Base-by-base conservation (phyloP, 2,113 vertebrate species). In the Elephantulus edwardii region DNA sequence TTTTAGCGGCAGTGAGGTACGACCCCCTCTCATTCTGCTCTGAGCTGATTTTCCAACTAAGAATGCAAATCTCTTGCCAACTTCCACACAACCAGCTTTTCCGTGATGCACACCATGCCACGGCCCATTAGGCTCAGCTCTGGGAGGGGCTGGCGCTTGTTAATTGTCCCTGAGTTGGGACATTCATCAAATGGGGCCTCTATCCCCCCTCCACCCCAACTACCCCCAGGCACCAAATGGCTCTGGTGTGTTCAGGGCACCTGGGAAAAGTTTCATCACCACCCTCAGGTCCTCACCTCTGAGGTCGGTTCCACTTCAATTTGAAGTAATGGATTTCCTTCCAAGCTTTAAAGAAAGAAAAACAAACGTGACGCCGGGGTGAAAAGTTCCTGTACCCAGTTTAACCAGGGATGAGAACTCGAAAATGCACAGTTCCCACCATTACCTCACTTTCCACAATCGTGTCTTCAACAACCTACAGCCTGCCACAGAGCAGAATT, bases 281-380 rank as follows among this genome's bases (percentile, higher is more conserved):
- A 1, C 12, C 75, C 75, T 70, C 44, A 5, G 26, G 42, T 44
- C 97, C 99, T 99, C 96, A 99, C 99, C 96, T 99, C 99, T 0
- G 99, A 99, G 74, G 98, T 99, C 70, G 99, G 98, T 96, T 99
- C 99, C 92, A 99, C 99, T 98, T 99, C 99, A 97, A 99, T 99
- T 97, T 99, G 99, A 97, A 99, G 99, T 96, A 99, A 97, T 88
- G 99, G 99, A 93, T 99, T 99, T 95, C 98, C 98, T 97, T 98
- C 98, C 94, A 98, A 98, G 97, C 98, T 99, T 95, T 93, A 79
- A 81, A 96, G 96, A 89, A 89, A 95, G 83, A 91, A 74, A 90
- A 81, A 83, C 6, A 71, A 70, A 79, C 0, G 72, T 91, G 91
- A 94, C 52, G 66, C 70, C 62, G 30, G 9, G 79, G 66, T 68